phyloP scores from a whole-genome alignment of 2,888 invertebrate species.

The Callyntrura guangdongensis region DNA sequence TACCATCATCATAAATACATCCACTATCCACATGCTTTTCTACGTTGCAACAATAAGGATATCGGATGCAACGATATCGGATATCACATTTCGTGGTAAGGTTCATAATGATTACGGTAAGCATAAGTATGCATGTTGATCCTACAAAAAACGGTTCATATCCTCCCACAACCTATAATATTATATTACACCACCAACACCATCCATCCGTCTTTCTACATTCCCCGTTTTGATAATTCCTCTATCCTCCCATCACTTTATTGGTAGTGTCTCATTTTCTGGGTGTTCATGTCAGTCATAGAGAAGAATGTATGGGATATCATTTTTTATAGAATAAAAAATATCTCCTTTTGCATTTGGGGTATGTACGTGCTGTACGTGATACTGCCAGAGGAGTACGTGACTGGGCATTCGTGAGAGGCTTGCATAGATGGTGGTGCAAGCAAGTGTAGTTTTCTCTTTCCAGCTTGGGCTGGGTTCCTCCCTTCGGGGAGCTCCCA shows the following conservation, averaged over 20 bases:
- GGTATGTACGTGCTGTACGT: no score
- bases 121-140: not conserved
- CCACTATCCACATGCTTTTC: slow-evolving; percentile 8
- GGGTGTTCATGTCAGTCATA: not conserved
- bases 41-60: not conserved
- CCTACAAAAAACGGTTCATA: not conserved
- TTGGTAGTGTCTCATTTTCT: not conserved
- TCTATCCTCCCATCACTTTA: not conserved
- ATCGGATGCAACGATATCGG: not conserved
- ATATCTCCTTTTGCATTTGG: no score
- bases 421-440: slow-evolving; percentile 29
- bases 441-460: not conserved
- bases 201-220: not conserved
- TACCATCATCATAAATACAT: slow-evolving; percentile 1
- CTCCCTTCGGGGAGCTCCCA: not conserved
- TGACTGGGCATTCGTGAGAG: not conserved
- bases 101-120: not conserved
- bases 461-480: slow-evolving; percentile 1
- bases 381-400: no score
- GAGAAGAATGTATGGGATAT: no score
- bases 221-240: not conserved
- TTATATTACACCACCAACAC: no score
- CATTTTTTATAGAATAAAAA: no score
- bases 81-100: no score
- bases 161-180: not conserved